Evolutionary conservation across 92 coral and sea anemone species (phyloP).

Genomic region (Micromussa lordhowensis): DNA sequence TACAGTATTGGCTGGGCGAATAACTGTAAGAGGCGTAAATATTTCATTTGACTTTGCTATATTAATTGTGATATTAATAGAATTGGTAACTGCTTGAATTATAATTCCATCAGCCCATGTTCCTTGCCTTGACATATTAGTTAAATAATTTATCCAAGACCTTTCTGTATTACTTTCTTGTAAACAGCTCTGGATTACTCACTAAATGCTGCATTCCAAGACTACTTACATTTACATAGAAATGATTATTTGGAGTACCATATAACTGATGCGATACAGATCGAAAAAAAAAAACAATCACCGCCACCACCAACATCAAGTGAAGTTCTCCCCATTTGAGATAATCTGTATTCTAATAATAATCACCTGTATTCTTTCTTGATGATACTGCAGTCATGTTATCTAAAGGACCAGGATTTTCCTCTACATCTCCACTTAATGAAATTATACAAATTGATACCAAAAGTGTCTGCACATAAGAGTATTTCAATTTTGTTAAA

Average conservation of each 20-base stretch:
- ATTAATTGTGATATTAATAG: conserved; percentile 39
- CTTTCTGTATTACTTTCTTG: conserved; percentile 44
- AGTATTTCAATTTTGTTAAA: too few relatives aligned
- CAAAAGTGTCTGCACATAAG: too few relatives aligned
- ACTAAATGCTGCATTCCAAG: conserved; percentile 30
- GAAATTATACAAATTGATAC: too few relatives aligned
- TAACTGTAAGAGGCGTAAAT: conserved; percentile 37
- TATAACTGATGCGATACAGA: conserved; percentile 46
- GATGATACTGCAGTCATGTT: too few relatives aligned
- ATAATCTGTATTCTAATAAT: too few relatives aligned
- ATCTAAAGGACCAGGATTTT: too few relatives aligned
- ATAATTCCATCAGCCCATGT: conserved; percentile 57
- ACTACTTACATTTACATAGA: conserved; percentile 28
- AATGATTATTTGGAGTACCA: conserved; percentile 36
- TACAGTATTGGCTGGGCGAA: conserved; percentile 24
- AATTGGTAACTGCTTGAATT: conserved; percentile 49
- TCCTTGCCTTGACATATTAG: conserved; percentile 31
- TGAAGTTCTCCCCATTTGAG: too few relatives aligned
- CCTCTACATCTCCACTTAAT: too few relatives aligned
- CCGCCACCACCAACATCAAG: conserved; percentile 22
- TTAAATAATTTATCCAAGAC: conserved; percentile 31
- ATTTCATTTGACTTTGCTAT: conserved; percentile 35
- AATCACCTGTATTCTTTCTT: too few relatives aligned
- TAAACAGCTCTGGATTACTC: conserved; percentile 4
- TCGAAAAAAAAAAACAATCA: conserved; percentile 32